Evolutionary conservation across 2,797 vertebrate species (phyloP).

Genomic region (Typhlichthys subterraneus): DNA sequence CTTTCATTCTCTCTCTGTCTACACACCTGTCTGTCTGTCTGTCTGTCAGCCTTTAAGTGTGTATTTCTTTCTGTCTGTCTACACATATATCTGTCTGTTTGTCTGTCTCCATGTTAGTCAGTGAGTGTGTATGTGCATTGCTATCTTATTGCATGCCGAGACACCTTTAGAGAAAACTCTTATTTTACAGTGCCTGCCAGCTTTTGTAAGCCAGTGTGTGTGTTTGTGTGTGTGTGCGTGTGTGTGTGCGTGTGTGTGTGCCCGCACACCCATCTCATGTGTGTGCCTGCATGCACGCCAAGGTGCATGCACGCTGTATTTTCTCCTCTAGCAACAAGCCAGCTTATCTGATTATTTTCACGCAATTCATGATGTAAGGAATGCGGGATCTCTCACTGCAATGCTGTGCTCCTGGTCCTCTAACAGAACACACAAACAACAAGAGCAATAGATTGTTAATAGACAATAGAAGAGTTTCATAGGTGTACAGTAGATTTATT

Average conservation of each 20-base stretch:
- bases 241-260: too few relatives aligned
- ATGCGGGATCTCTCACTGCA: not conserved
- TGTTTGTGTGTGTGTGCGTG: not conserved
- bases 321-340: too few relatives aligned
- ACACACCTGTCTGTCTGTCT: too few relatives aligned
- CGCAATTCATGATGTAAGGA: not conserved
- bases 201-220: not conserved
- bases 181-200: not conserved
- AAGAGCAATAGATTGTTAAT: too few relatives aligned
- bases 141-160: constrained; percentile 1
- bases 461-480: not conserved
- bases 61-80: not conserved
- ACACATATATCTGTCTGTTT: constrained; percentile 5
- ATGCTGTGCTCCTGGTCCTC: not conserved
- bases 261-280: too few relatives aligned
- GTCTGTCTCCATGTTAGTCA: constrained; percentile 6
- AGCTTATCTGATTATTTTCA: constrained; percentile 4
- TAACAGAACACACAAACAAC: not conserved
- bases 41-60: not conserved
- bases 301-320: too few relatives aligned
- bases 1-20: too few relatives aligned
- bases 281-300: too few relatives aligned
- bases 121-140: not conserved
- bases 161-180: not conserved
- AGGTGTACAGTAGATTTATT: not conserved